A percentile compares a stretch with the other conserved stretches of the same genome.
These are phyloP conservation scores for Limonius californicus DNA, from an alignment of 1,140 invertebrate genomes.

Conservation along the genomic window DNA sequence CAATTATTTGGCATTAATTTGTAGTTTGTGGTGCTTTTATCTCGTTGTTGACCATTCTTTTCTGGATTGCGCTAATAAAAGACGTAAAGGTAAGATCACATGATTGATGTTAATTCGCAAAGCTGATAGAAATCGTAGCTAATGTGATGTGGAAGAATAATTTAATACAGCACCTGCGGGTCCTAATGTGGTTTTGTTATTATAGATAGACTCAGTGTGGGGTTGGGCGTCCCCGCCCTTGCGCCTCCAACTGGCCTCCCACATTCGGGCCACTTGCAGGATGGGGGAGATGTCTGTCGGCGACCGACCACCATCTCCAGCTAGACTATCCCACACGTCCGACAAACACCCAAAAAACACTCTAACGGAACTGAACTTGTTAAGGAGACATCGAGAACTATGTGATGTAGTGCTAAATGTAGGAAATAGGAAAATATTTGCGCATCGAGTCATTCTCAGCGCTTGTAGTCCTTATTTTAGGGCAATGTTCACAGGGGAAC, in stretches of 20 bases:
- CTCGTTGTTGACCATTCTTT: not conserved
- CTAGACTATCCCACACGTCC: slow-evolving; percentile 85
- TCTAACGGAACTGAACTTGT: slow-evolving; percentile 81
- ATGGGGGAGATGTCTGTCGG: slow-evolving; percentile 64
- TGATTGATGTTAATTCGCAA: too few relatives aligned
- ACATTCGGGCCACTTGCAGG: slow-evolving; percentile 52
- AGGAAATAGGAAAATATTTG: slow-evolving; percentile 90
- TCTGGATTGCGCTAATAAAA: slow-evolving; percentile 1
- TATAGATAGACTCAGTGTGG: slow-evolving; percentile 85
- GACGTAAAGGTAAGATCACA: slow-evolving; percentile 11
- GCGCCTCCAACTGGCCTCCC: slow-evolving; percentile 71
- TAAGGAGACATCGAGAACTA: slow-evolving; percentile 84
- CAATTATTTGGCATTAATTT: too few relatives aligned
- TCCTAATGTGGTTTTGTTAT: slow-evolving; percentile 20
- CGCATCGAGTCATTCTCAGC: slow-evolving; percentile 88
- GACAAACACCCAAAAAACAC: slow-evolving; percentile 93
- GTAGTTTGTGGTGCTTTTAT: too few relatives aligned
- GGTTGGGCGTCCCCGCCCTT: slow-evolving; percentile 87
- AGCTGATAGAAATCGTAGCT: too few relatives aligned
- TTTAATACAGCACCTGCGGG: too few relatives aligned
- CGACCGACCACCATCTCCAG: slow-evolving; percentile 73
- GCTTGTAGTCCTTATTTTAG: slow-evolving; percentile 79
- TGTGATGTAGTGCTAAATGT: slow-evolving; percentile 97
- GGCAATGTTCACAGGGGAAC: slow-evolving; percentile 97
- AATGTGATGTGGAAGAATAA: too few relatives aligned